Evolutionary conservation across 2,113 vertebrate species (phyloP).

Genomic region (Turnix velox): DNA sequence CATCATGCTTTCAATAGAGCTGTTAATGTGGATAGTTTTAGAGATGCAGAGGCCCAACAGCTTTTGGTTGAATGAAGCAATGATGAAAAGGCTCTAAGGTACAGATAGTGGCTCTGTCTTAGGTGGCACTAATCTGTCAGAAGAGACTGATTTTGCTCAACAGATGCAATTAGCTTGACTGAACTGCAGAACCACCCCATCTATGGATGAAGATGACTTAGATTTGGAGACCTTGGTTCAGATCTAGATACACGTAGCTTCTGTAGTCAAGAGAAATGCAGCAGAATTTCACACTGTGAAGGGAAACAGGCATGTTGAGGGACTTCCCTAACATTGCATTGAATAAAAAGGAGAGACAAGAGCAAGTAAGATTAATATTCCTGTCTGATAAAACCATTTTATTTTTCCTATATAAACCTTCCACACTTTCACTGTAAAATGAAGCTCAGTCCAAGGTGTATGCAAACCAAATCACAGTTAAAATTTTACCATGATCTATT

Average conservation of each 20-base stretch:
- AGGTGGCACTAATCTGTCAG: neutral
- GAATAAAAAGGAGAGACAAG: neutral
- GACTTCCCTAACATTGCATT: neutral
- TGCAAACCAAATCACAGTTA: neutral
- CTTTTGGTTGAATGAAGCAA: neutral
- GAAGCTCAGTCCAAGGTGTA: neutral
- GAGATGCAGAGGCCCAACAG: neutral
- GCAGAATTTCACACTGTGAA: neutral
- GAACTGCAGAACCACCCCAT: neutral
- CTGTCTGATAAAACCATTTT: neutral
- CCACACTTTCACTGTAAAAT: neutral
- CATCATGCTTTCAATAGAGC: neutral
- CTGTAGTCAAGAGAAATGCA: neutral
- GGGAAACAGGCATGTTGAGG: neutral
- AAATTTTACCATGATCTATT: neutral
- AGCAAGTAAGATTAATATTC: neutral
- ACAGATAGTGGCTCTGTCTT: neutral
- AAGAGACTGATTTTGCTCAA: neutral
- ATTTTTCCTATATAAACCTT: neutral
- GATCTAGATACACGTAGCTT: neutral
- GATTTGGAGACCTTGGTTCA: neutral
- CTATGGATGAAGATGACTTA: neutral
- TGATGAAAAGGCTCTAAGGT: neutral
- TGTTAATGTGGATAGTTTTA: neutral
- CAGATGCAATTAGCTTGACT: neutral